Conservation (phyloP, 2,113 vertebrate species). For the Picathartes gymnocephalus region DNA sequence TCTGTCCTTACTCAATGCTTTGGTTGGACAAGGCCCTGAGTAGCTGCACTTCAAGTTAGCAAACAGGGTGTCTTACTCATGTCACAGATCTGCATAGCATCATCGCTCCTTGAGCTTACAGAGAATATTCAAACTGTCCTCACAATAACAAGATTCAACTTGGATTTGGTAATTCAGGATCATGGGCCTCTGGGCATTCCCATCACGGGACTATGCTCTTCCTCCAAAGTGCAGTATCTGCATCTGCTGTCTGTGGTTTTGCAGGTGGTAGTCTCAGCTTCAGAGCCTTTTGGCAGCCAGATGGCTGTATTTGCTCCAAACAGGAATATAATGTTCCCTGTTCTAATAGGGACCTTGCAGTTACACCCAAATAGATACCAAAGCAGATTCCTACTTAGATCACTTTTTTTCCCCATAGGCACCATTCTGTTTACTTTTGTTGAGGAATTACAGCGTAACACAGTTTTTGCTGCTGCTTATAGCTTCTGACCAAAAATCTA, state of each 20-base stretch:
- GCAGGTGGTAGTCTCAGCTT: background rate
- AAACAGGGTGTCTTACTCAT: background rate
- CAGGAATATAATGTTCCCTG: background rate
- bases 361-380: background rate
- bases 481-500: background rate
- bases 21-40: background rate
- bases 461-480: background rate
- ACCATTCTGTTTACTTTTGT: background rate
- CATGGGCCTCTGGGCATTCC: background rate
- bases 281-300: background rate
- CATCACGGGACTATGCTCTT: accelerated
- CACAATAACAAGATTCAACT: background rate
- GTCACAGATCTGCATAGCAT: background rate
- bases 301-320: background rate
- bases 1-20: background rate
- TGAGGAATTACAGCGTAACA: background rate
- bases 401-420: background rate
- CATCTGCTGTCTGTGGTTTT: background rate
- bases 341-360: background rate
- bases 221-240: accelerated
- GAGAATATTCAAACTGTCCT: background rate
- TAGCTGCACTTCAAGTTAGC: background rate
- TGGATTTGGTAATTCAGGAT: background rate
- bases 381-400: background rate
- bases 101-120: background rate